Evolutionary conservation across 1,140 invertebrate species (phyloP).

Genomic region (Chionoecetes opilio): DNA sequence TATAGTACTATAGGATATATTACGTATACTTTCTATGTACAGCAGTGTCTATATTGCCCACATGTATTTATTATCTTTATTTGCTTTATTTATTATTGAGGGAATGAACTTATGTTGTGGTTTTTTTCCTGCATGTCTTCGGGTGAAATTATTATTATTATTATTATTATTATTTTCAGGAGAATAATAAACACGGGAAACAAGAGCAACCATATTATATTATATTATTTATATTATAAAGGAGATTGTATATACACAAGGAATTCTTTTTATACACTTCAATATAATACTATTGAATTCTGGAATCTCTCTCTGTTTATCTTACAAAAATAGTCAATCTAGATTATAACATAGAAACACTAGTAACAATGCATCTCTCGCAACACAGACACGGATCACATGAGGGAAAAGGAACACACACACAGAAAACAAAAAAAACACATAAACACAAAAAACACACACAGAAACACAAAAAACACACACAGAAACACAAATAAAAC

Average conservation of each 20-base stretch:
- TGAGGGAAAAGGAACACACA: background rate
- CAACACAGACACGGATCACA: background rate
- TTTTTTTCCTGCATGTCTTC: too few species aligned
- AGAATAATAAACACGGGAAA: constrained; percentile 19
- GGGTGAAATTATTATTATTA: too few species aligned
- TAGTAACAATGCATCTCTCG: constrained; percentile 66
- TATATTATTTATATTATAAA: constrained; percentile 70
- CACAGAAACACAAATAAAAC: background rate
- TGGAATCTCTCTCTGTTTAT: constrained; percentile 48
- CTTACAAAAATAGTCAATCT: constrained; percentile 68
- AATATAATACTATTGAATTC: constrained; percentile 71
- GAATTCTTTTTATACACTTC: constrained; percentile 71
- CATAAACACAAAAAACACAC: background rate
- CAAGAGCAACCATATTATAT: constrained; percentile 65
- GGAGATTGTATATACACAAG: constrained; percentile 67
- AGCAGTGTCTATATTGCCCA: too few species aligned
- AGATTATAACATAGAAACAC: constrained; percentile 45
- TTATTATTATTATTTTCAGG: background rate
- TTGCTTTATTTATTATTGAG: too few species aligned
- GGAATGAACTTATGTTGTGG: too few species aligned
- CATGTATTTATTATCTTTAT: too few species aligned
- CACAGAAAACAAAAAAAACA: background rate
- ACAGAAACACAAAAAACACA: background rate
- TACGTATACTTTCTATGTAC: too few species aligned
- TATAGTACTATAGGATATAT: too few species aligned